Base-by-base conservation (phyloP, 2,797 vertebrate genomes). In the Paratrypauchen microcephalus region DNA sequence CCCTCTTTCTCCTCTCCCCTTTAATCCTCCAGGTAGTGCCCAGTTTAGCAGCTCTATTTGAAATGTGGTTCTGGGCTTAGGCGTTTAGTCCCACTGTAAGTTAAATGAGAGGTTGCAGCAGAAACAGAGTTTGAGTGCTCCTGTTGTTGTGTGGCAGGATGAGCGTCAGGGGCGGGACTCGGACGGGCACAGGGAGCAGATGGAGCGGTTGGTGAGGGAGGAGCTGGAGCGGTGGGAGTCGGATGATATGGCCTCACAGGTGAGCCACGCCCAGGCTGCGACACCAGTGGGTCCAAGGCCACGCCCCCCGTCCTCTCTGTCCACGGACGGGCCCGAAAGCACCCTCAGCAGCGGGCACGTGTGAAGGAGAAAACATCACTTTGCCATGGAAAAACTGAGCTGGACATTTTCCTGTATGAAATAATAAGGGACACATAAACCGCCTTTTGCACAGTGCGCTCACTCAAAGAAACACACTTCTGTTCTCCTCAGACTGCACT, bases 181-280 rank as follows among this genome's bases (percentile, higher is more conserved):
- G 0, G 97, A 98, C 2, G 79, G 90, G 23, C 96, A 96, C 88
- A 84, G 95, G 74, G 97, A 99, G 11, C 97, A 98, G 75, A 97
- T 96, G 95, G 97, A 98, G 81, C 88, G 93, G 55, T 92, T 98
- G 0, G 96, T 98, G 54, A 92, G 95, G 30, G 97, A 99, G 82
- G 97, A 99, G 64, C 73, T 99, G 83, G 96, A 98, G 71, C 94
- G 94, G 60, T 99, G 96, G 95, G 97, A 98, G 71, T 98, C 95
- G 0, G 97, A 98, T 0, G 97, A 98, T 1, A 82, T 94, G 0
- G 92, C 92, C 5, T 96, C 97, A 1, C 97, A 97, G 70, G 91
- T 94, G 79, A 95, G 96, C 86, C 90, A 92, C 78, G 94, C 94
- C 0, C 92, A 92, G 3, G 64, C 92, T 1, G 91, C 94, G 50